Base-by-base conservation (phyloP, 2,888 invertebrate species). In the Matsumyia berberina region DNA sequence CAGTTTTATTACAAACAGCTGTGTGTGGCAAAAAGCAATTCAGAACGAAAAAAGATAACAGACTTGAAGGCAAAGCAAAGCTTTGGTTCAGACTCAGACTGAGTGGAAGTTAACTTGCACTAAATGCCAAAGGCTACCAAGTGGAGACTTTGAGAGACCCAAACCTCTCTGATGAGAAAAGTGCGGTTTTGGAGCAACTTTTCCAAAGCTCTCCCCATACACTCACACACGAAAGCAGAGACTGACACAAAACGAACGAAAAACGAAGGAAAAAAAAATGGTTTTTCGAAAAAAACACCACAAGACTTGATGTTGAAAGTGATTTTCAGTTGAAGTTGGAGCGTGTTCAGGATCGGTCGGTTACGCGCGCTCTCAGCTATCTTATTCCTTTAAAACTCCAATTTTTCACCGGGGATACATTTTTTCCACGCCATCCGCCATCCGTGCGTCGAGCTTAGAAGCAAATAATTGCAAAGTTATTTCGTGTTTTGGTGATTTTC, bases 261-360 rank as follows among this genome's bases (percentile, higher is more conserved):
- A 39, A 53, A 57, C n/a, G n/a, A n/a, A n/a, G n/a, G n/a, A 58
- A 74, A 64, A 64, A 62, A 42, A 17, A 53, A 29, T 8, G 12
- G 42, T 55, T 69, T 69, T 76, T 60, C 58, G 67, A 83, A 83
- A 83, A 83, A 69, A 73, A 69, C 64, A 67, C 62, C 33, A 74
- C 73, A 57, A 69, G 78, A 60, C 74, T 70, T 66, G 74, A 76
- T 33, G 85, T 76, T 64, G 74, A 80, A 80, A 85, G 86, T 82
- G 86, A 86, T 86, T 87, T 88, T 88, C 87, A 89, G 88, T 89
- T 88, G 86, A 87, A 87, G 87, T 88, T 88, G 88, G 88, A 89
- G 88, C 88, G 88, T 88, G 87, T 88, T 88, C 81, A 87, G 46
- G 87, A 85, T 79, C 88, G 88, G 88, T 88, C 87, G 88, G 86